Evolutionary conservation across 2,113 vertebrate genomes (phyloP).

Genomic region (Myocastor coypus): DNA sequence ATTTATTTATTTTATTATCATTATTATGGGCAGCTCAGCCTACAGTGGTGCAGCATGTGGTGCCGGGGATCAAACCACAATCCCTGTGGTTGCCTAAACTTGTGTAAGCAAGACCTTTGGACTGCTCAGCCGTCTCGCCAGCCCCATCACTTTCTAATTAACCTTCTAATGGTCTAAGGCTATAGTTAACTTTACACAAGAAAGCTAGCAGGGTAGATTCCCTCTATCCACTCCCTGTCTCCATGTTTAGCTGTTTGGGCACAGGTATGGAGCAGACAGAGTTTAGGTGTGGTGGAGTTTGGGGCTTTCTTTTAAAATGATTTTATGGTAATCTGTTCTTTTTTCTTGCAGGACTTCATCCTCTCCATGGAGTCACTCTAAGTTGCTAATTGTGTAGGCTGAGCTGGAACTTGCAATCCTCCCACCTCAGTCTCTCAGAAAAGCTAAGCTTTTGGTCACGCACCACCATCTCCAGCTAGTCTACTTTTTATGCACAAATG

Average conservation of each 20-base stretch:
- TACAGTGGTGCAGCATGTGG: too few relatives aligned
- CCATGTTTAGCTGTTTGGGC: neutral
- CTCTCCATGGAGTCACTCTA: neutral
- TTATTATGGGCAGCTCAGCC: too few relatives aligned
- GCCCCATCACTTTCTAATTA: neutral
- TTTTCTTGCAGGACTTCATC: neutral
- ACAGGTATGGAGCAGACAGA: neutral
- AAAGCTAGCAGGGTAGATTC: neutral
- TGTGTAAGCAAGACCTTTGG: too few relatives aligned
- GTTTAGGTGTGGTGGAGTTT: neutral
- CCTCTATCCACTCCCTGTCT: neutral
- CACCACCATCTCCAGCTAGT: neutral
- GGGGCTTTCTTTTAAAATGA: neutral
- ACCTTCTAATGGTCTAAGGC: too few relatives aligned
- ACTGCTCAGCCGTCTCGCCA: too few relatives aligned
- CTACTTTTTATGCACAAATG: neutral
- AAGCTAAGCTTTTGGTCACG: neutral
- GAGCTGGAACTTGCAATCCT: neutral
- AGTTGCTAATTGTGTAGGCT: neutral
- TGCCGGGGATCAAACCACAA: too few relatives aligned
- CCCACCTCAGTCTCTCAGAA: neutral
- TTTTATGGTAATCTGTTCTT: neutral
- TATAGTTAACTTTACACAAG: too few relatives aligned
- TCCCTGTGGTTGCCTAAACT: too few relatives aligned
- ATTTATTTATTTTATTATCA: too few relatives aligned